phyloP scores from a whole-genome alignment of 92 coral and sea anemone genomes.

The Actinostola sp. region DNA sequence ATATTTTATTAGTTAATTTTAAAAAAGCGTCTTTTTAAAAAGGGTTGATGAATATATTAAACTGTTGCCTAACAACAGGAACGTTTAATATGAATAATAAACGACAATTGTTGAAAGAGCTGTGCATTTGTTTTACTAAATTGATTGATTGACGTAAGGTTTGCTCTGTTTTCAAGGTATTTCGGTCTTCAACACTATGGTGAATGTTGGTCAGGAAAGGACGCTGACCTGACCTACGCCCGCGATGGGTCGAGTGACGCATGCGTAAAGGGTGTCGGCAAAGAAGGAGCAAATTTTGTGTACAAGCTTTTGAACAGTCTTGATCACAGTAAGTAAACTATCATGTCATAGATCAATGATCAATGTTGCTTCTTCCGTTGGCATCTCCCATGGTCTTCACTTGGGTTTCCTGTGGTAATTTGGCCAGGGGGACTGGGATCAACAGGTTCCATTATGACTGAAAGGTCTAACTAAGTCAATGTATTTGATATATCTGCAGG shows the following conservation, averaged over 20 bases:
- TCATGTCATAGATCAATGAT: neutral
- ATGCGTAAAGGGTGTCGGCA: conserved; percentile 73
- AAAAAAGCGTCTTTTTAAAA: too few species aligned
- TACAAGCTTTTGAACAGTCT: conserved; percentile 65
- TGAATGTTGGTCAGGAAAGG: conserved; percentile 79
- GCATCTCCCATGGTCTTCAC: neutral
- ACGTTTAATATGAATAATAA: too few species aligned
- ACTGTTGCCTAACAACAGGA: too few species aligned
- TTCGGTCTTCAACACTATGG: conserved; percentile 75
- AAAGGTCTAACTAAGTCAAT: neutral
- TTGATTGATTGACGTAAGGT: too few species aligned
- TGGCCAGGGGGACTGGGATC: too few species aligned
- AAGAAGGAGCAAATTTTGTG: conserved; percentile 61
- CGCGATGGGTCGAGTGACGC: conserved; percentile 66
- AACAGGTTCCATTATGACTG: too few species aligned
- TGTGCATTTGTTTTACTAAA: too few species aligned
- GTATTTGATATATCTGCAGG: conserved; percentile 25
- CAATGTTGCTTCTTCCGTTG: neutral
- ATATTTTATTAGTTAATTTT: too few species aligned
- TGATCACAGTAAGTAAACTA: conserved; percentile 45
- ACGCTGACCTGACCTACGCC: conserved; percentile 62
- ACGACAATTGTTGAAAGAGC: too few species aligned
- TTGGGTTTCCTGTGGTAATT: too few species aligned
- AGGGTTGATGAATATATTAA: too few species aligned
- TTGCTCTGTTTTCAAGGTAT: conserved; percentile 28